A percentile compares a stretch with the other conserved stretches of the same genome.
phyloP scores from a whole-genome alignment of 2,113 vertebrate genomes.

The Melospiza melodia region DNA sequence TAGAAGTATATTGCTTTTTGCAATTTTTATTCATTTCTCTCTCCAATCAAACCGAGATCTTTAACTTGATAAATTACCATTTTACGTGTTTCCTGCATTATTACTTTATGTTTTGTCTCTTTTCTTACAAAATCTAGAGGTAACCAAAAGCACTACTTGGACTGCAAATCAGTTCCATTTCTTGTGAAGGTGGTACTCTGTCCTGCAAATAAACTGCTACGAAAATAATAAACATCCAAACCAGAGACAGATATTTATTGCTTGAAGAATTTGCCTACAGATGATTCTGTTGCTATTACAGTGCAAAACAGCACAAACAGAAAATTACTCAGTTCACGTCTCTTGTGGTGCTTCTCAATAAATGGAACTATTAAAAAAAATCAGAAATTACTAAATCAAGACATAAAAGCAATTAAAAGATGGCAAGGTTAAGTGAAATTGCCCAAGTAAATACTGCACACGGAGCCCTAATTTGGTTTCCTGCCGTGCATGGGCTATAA shows the following conservation, averaged over 20 bases:
- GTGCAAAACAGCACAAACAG: not conserved
- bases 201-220: not conserved
- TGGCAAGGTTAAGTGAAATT: constrained; percentile 41
- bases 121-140: not conserved
- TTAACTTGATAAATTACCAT: not conserved
- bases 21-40: not conserved
- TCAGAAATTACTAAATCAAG: constrained; percentile 10
- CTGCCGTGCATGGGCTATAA: not conserved
- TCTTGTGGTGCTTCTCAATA: not conserved
- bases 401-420: constrained; percentile 26
- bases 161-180: not conserved
- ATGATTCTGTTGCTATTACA: not conserved
- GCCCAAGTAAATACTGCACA: not conserved
- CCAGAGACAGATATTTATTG: not conserved
- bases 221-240: not conserved
- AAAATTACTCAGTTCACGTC: not conserved
- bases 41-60: not conserved
- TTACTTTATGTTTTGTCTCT: not conserved
- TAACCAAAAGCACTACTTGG: not conserved
- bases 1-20: not conserved
- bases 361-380: not conserved
- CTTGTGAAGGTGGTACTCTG: not conserved
- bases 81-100: not conserved
- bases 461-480: not conserved
- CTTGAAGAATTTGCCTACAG: not conserved